A percentile compares a stretch with the other conserved stretches of the same genome.
These are phyloP conservation scores for Leptinotarsa haldemani DNA, from an alignment of 2,888 invertebrate species.

Conservation along the genomic window DNA sequence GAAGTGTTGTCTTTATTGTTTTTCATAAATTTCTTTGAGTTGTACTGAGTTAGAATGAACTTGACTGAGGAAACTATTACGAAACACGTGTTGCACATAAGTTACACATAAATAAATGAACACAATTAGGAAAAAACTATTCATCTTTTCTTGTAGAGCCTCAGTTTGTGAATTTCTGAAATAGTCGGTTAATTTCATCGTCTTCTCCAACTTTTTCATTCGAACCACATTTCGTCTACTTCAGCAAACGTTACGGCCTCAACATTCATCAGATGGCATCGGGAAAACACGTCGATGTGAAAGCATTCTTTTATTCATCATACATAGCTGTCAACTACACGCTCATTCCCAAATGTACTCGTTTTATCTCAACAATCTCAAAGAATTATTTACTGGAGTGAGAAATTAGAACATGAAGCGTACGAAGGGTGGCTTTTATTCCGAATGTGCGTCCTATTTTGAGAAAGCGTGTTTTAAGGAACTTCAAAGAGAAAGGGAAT, in stretches of 20 bases:
- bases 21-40: too few relatives aligned
- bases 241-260: not conserved
- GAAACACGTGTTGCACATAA: too few relatives aligned
- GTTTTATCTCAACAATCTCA: conserved; percentile 45
- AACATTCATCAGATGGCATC: not conserved
- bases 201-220: not conserved
- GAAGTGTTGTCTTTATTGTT: too few relatives aligned
- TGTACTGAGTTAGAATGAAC: too few relatives aligned
- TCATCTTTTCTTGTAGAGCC: too few relatives aligned
- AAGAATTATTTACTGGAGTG: conserved; percentile 48
- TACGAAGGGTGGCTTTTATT: conserved; percentile 40
- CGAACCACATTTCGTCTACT: not conserved
- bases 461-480: conserved; percentile 34
- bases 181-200: not conserved
- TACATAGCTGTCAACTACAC: conserved; percentile 29
- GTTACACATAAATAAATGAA: too few relatives aligned
- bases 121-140: too few relatives aligned
- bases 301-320: conserved; percentile 6
- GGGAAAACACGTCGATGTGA: not conserved
- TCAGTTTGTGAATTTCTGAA: too few relatives aligned
- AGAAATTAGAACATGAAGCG: conserved; percentile 46
- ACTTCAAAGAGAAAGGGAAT: conserved; percentile 34
- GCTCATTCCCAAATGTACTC: conserved; percentile 28
- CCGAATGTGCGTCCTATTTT: conserved; percentile 38
- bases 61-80: too few relatives aligned